Conservation (phyloP, 2,888 invertebrate species). For the Galerucella nymphaeae region DNA sequence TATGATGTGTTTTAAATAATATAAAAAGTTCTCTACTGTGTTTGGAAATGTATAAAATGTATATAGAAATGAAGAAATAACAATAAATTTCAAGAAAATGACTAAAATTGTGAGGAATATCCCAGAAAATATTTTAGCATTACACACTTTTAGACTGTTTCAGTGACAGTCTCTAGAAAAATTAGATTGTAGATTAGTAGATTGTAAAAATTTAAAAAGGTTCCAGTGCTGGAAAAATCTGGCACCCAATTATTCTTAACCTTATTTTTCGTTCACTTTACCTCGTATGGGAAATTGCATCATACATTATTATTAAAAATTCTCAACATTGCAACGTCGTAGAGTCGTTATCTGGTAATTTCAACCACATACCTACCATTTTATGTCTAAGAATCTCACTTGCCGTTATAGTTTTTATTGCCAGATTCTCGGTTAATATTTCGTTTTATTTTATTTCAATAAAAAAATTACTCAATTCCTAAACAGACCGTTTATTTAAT, state of each 20-base stretch:
- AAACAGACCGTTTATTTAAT: slow-evolving; percentile 29
- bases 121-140: too few species aligned
- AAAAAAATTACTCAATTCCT: slow-evolving; percentile 26
- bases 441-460: slow-evolving; percentile 25
- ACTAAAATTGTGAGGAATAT: too few species aligned
- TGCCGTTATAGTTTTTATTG: slow-evolving; percentile 30
- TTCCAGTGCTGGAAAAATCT: too few species aligned
- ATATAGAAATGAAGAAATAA: not conserved
- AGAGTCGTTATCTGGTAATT: slow-evolving; percentile 10
- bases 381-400: slow-evolving; percentile 23
- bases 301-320: not conserved
- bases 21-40: slow-evolving; percentile 4
- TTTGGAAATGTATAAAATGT: too few species aligned
- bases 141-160: too few species aligned
- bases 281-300: not conserved
- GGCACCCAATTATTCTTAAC: not conserved
- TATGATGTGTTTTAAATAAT: slow-evolving; percentile 22
- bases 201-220: too few species aligned
- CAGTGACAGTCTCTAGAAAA: too few species aligned
- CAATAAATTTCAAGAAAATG: too few species aligned
- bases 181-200: too few species aligned
- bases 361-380: slow-evolving; percentile 13
- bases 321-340: not conserved
- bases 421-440: slow-evolving; percentile 23
- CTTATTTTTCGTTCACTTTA: not conserved